A percentile compares a stretch with the other conserved stretches of the same genome.
phyloP scores from a whole-genome alignment of 2,113 vertebrate genomes.

The Crotalus viridis region DNA sequence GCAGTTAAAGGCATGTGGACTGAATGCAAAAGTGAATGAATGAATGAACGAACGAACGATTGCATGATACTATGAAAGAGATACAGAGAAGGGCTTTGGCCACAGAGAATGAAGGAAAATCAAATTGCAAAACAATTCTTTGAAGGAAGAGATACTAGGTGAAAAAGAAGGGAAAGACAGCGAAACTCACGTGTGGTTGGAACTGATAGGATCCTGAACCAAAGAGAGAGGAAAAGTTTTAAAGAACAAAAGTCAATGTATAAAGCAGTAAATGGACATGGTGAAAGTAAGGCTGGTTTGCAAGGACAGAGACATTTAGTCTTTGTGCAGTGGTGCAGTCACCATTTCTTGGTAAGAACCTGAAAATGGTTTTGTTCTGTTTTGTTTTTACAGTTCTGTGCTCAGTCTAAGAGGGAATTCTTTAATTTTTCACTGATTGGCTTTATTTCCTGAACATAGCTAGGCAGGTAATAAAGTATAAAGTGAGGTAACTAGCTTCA shows the following conservation, averaged over 20 bases:
- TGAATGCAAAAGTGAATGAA: neutral
- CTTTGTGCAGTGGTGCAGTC: neutral
- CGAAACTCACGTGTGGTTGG: neutral
- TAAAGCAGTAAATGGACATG: neutral
- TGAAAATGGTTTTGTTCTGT: neutral
- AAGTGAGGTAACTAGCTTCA: neutral
- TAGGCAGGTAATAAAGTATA: neutral
- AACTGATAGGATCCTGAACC: neutral
- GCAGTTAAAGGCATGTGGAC: neutral
- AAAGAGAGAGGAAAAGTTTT: neutral
- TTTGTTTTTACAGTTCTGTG: neutral
- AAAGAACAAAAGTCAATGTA: neutral
- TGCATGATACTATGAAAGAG: neutral
- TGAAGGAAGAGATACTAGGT: neutral
- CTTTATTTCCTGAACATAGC: neutral
- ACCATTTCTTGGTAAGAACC: neutral
- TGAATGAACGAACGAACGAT: neutral
- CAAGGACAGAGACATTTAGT: neutral
- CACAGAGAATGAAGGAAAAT: neutral
- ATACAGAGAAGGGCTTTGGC: neutral
- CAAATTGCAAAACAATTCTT: neutral
- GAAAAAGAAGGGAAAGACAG: neutral
- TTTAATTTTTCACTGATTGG: neutral
- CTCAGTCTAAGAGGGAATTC: neutral
- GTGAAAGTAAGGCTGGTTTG: neutral